These are phyloP conservation scores for Arge pagana DNA, from an alignment of 2,888 invertebrate species.

Conservation along the genomic window DNA sequence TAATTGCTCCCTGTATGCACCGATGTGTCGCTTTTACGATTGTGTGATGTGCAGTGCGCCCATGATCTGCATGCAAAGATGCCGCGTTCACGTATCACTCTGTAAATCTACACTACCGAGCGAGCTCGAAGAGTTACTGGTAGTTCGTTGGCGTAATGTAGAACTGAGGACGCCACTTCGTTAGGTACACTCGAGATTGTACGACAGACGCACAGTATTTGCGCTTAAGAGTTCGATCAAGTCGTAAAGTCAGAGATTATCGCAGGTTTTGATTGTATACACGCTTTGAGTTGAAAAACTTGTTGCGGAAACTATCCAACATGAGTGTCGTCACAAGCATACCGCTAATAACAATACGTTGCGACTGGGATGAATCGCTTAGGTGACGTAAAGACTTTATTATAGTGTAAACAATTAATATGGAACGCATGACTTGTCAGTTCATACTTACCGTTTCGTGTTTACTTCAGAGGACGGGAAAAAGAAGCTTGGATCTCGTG, in stretches of 20 bases:
- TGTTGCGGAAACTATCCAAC: conserved; percentile 6
- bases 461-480: conserved; percentile 58
- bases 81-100: too few species aligned
- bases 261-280: not conserved
- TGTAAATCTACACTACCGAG: too few species aligned
- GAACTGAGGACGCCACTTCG: too few species aligned
- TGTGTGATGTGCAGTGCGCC: too few species aligned
- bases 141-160: too few species aligned
- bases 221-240: too few species aligned
- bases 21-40: too few species aligned
- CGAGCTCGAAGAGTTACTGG: too few species aligned
- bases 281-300: not conserved
- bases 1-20: too few species aligned
- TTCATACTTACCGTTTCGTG: too few species aligned
- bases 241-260: not conserved
- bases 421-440: conserved; percentile 12
- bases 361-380: conserved; percentile 63
- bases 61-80: too few species aligned
- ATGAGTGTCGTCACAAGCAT: conserved; percentile 31
- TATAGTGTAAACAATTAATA: not conserved
- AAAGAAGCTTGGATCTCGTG: conserved; percentile 62
- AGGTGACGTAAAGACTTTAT: conserved; percentile 50
- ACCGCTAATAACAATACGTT: conserved; percentile 61
- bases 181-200: not conserved
- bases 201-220: not conserved